These are phyloP conservation scores for Drosophila bifasciata DNA, from an alignment of 1,140 invertebrate genomes.

Conservation along the genomic window DNA sequence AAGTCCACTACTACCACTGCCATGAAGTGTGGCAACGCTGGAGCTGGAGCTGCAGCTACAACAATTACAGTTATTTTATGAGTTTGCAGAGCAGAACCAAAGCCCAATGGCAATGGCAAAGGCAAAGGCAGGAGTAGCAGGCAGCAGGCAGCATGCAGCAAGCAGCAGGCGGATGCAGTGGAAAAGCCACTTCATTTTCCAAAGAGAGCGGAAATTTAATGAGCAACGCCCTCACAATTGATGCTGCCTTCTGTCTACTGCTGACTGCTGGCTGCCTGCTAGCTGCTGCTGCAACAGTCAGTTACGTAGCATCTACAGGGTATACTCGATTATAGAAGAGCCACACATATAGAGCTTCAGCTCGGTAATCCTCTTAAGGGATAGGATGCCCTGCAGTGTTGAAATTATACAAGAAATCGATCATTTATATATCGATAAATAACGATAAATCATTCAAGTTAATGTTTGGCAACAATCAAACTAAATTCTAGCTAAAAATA, in stretches of 20 bases:
- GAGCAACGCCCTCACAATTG: constrained; percentile 52
- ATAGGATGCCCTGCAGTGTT: too few relatives aligned
- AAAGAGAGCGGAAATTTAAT: constrained; percentile 82
- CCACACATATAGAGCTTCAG: too few relatives aligned
- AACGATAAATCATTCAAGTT: too few relatives aligned
- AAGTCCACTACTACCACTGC: constrained; percentile 45
- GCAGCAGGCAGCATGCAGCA: neutral
- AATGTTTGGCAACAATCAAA: too few relatives aligned
- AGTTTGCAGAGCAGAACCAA: constrained; percentile 77
- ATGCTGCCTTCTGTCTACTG: neutral
- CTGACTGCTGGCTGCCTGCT: neutral
- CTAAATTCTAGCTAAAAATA: too few relatives aligned
- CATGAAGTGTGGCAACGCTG: constrained; percentile 65
- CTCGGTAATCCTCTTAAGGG: too few relatives aligned
- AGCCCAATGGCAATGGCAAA: constrained; percentile 20
- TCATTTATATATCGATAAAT: too few relatives aligned
- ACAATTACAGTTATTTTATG: constrained; percentile 82
- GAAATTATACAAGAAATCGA: too few relatives aligned
- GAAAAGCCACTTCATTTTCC: constrained; percentile 69
- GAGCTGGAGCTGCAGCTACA: constrained; percentile 52
- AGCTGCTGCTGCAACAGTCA: constrained; percentile 2
- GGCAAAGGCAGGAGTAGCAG: neutral
- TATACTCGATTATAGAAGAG: too few relatives aligned
- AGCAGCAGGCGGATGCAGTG: constrained; percentile 8
- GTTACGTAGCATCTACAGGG: too few relatives aligned